phyloP scores from a whole-genome alignment of 2,113 vertebrate genomes.

The Hypocryptadius cinnamomeus region DNA sequence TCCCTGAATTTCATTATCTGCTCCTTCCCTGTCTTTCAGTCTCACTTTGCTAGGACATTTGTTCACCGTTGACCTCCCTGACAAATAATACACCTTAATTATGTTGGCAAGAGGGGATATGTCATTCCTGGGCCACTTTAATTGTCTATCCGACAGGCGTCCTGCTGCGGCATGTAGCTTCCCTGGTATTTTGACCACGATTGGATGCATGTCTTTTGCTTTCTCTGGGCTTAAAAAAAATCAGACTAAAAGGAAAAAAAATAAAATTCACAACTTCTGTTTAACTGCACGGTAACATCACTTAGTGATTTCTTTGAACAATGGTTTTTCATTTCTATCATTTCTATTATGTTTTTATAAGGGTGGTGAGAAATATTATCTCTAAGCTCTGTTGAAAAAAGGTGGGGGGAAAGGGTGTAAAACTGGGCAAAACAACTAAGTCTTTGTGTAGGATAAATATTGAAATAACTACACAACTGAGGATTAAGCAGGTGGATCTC shows the following conservation, averaged over 20 bases:
- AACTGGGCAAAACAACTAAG: background rate
- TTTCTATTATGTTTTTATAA: background rate
- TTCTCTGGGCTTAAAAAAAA: slow-evolving; percentile 27
- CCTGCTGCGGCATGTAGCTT: slow-evolving; percentile 66
- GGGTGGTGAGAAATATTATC: background rate
- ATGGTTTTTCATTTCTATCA: background rate
- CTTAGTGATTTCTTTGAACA: background rate
- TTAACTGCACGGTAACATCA: background rate
- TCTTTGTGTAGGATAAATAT: slow-evolving; percentile 45
- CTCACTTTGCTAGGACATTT: slow-evolving; percentile 89
- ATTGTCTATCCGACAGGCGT: slow-evolving; percentile 81
- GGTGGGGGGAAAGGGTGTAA: background rate
- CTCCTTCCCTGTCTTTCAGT: slow-evolving; percentile 85
- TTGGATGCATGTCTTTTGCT: background rate
- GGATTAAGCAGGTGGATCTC: slow-evolving; percentile 41
- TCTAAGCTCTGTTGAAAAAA: background rate
- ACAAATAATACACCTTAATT: slow-evolving; percentile 99
- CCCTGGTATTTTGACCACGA: slow-evolving; percentile 60
- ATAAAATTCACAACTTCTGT: slow-evolving; percentile 33
- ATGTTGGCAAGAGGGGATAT: slow-evolving; percentile 93
- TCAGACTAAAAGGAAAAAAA: background rate
- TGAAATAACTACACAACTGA: slow-evolving; percentile 24
- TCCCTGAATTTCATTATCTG: slow-evolving; percentile 97
- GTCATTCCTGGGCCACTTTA: slow-evolving; percentile 85
- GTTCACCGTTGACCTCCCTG: slow-evolving; percentile 96